Evolutionary conservation across 2,888 invertebrate genomes (phyloP).

Genomic region (Eupithecia pulchellata): DNA sequence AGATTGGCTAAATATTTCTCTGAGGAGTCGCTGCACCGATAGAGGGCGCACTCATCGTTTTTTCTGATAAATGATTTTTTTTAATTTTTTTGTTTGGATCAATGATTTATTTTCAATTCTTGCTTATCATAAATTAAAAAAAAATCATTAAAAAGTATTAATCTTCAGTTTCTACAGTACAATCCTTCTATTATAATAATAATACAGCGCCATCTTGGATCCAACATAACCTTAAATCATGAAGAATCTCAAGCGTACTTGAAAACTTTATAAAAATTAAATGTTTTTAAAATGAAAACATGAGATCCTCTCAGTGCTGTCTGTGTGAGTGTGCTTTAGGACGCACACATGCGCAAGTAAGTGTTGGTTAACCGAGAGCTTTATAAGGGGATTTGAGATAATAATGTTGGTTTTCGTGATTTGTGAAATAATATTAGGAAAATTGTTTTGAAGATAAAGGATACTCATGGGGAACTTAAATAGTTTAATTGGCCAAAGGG

Average conservation of each 20-base stretch:
- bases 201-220: background rate
- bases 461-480: background rate
- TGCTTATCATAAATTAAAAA: background rate
- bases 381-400: background rate
- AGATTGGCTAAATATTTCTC: slow-evolving; percentile 33
- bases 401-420: slow-evolving; percentile 3
- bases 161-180: background rate
- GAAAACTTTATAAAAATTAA: slow-evolving; percentile 3
- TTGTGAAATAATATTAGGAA: background rate
- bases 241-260: background rate
- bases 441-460: background rate
- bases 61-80: slow-evolving; percentile 33
- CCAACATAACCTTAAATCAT: background rate
- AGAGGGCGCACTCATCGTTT: slow-evolving; percentile 30
- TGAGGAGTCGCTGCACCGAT: slow-evolving; percentile 32
- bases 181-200: background rate
- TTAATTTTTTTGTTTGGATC: background rate
- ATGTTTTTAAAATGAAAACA: slow-evolving; percentile 5
- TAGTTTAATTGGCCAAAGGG: background rate
- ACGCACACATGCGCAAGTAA: background rate
- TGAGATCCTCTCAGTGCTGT: background rate
- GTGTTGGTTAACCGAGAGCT: background rate
- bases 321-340: background rate
- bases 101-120: slow-evolving; percentile 2
- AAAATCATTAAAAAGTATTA: background rate